Evolutionary conservation across 2,113 vertebrate genomes (phyloP).

Genomic region (Chaetorhynchus papuensis): DNA sequence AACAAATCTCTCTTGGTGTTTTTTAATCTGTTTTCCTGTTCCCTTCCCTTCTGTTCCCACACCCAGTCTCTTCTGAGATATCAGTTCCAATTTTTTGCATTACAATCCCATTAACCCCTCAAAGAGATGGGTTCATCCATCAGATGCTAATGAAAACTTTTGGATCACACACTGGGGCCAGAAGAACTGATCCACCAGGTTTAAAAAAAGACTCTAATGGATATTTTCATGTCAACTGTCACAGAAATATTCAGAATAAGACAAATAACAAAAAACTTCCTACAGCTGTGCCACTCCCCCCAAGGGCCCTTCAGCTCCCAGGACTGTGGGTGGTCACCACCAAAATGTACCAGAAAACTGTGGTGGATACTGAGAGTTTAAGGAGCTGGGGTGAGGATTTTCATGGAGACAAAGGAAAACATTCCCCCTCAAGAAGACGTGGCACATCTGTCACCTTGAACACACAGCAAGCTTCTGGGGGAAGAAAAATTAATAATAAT

Average conservation of each 20-base stretch:
- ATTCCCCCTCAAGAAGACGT: rapidly evolving
- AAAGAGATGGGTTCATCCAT: neutral
- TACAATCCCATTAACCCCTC: neutral
- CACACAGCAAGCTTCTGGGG: neutral
- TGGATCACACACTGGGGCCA: neutral
- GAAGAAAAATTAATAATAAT: neutral
- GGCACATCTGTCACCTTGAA: neutral
- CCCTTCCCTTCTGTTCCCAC: neutral
- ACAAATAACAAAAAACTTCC: neutral
- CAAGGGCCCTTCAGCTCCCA: neutral
- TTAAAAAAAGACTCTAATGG: neutral
- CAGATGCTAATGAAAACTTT: neutral
- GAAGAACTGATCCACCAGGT: neutral
- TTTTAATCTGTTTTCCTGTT: neutral
- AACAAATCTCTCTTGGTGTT: neutral
- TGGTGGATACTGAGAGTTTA: neutral
- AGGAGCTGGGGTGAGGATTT: neutral
- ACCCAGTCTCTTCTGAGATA: neutral
- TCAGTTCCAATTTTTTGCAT: neutral
- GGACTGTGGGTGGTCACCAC: neutral
- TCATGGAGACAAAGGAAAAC: neutral
- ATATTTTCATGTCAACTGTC: neutral
- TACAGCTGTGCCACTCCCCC: neutral
- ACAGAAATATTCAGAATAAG: neutral
- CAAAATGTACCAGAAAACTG: neutral